Percentiles rank a stretch among this genome's conserved stretches.
These are phyloP conservation scores for Chelonus formosanus DNA, from an alignment of 2,888 invertebrate species.

Conservation along the genomic window DNA sequence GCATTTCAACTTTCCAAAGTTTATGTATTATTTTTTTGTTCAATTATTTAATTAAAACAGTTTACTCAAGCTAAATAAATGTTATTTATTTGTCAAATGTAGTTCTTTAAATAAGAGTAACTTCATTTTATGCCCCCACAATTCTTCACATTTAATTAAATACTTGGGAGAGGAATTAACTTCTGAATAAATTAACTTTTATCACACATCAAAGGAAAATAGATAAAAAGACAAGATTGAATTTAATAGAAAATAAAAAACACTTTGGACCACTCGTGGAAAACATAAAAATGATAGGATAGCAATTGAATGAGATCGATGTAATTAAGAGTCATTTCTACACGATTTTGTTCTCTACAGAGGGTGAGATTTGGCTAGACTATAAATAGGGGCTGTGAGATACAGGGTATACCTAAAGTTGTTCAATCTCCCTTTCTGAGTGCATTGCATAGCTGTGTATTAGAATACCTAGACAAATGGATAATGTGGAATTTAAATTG, in stretches of 20 bases:
- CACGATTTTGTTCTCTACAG: constrained; percentile 53
- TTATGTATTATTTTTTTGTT: no score
- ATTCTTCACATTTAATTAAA: no score
- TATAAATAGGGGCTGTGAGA: constrained; percentile 51
- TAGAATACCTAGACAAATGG: constrained; percentile 10
- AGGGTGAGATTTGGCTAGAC: constrained; percentile 49
- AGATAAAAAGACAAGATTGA: constrained; percentile 6
- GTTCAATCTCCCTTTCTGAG: neutral
- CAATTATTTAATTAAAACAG: no score
- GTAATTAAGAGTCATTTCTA: constrained; percentile 66
- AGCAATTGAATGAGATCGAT: constrained; percentile 63
- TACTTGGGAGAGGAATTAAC: no score
- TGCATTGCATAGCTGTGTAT: neutral
- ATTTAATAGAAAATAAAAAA: constrained; percentile 41
- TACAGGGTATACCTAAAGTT: constrained; percentile 22
- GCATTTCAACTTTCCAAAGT: no score
- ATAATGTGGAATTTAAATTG: constrained; percentile 55
- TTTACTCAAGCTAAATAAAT: no score
- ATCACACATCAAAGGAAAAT: no score
- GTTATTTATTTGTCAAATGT: no score
- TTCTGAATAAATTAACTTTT: neutral
- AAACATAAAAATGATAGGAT: constrained; percentile 42
- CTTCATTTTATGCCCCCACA: no score
- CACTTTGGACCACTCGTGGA: constrained; percentile 53
- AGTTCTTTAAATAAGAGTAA: no score